Conservation (phyloP, 2,888 invertebrate species). For the Chymomyza procnemis region DNA sequence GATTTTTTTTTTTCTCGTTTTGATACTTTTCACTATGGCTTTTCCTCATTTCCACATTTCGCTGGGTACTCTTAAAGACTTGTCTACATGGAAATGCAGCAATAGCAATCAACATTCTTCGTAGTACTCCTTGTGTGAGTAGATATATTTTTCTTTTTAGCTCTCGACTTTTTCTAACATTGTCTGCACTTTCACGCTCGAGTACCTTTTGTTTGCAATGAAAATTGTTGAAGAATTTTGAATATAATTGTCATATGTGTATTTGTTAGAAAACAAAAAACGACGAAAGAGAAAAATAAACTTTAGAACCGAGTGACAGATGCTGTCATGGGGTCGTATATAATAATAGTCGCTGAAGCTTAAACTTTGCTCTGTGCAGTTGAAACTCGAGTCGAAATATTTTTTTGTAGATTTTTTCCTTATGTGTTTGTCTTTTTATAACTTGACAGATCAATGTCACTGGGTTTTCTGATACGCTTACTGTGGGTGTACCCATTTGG, state of each 20-base stretch:
- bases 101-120: conserved; percentile 59
- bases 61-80: neutral
- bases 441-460: neutral
- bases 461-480: neutral
- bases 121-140: conserved; percentile 30
- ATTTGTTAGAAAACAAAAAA: conserved; percentile 6
- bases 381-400: neutral
- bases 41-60: conserved; percentile 32
- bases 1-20: too few species aligned
- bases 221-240: neutral
- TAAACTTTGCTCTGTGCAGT: conserved; percentile 12
- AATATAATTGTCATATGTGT: conserved; percentile 22
- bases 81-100: conserved; percentile 12
- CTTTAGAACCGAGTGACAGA: conserved; percentile 36
- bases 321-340: conserved; percentile 44
- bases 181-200: conserved; percentile 42
- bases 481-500: neutral
- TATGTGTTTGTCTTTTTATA: neutral
- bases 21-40: conserved; percentile 49
- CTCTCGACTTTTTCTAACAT: neutral
- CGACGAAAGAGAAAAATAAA: neutral
- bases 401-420: neutral
- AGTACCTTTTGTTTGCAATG: conserved; percentile 34
- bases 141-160: conserved; percentile 6
- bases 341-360: conserved; percentile 61